Conservation (phyloP, 2,888 invertebrate genomes). For the Scaptomyza polygonia region DNA sequence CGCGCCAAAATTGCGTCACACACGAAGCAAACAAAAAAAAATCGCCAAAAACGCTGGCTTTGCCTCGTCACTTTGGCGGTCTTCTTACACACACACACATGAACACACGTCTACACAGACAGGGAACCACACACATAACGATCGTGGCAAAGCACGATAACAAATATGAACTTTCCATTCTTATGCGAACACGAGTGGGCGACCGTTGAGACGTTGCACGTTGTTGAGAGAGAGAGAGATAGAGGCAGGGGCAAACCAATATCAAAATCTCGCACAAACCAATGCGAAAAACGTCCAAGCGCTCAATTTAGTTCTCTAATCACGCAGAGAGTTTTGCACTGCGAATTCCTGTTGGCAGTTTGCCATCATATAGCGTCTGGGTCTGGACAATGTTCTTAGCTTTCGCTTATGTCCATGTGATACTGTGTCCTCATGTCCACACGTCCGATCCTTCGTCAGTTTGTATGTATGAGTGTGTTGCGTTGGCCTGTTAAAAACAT, state of each 20-base stretch:
- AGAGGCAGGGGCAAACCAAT: slow-evolving; percentile 11
- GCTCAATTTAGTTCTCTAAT: slow-evolving; percentile 77
- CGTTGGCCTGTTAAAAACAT: slow-evolving; percentile 70
- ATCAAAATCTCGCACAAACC: slow-evolving; percentile 51
- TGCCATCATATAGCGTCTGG: slow-evolving; percentile 26
- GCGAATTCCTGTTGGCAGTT: slow-evolving; percentile 56
- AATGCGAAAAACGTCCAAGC: slow-evolving; percentile 38
- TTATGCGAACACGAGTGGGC: slow-evolving; percentile 61
- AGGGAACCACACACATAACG: slow-evolving; percentile 62
- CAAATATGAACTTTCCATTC: slow-evolving; percentile 66
- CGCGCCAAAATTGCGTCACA: slow-evolving; percentile 79
- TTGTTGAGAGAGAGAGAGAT: background rate
- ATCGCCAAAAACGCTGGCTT: slow-evolving; percentile 36
- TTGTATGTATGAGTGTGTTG: slow-evolving; percentile 6
- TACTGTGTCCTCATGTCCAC: slow-evolving; percentile 34
- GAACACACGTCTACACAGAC: slow-evolving; percentile 12
- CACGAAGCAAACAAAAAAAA: slow-evolving; percentile 35
- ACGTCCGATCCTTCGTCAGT: slow-evolving; percentile 42
- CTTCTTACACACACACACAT: slow-evolving; percentile 32
- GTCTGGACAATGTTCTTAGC: slow-evolving; percentile 49
- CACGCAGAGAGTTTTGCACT: slow-evolving; percentile 72
- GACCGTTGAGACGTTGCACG: slow-evolving; percentile 41
- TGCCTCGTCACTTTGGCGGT: slow-evolving; percentile 65
- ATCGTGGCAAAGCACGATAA: slow-evolving; percentile 74
- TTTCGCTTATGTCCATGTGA: slow-evolving; percentile 48